Percentiles rank a stretch among this genome's conserved stretches.
Evolutionary conservation across 2,888 invertebrate genomes (phyloP).

Genomic region (Platerodrilus igneus): DNA sequence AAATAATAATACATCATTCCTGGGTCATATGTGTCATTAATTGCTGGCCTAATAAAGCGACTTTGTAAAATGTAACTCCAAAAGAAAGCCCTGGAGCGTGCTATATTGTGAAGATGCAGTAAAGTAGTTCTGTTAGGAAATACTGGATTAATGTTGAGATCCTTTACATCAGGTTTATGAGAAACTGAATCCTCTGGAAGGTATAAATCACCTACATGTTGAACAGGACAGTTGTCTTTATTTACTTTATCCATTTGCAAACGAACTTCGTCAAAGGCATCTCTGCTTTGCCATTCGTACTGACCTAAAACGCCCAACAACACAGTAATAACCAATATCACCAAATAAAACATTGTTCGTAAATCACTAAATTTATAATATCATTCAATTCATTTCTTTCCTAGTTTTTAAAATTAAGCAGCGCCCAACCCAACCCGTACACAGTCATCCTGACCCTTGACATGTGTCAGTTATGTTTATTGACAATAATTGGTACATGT

Average conservation of each 20-base stretch:
- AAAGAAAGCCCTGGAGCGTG: slow-evolving; percentile 91
- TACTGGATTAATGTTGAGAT: slow-evolving; percentile 89
- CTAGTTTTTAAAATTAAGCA: slow-evolving; percentile 4
- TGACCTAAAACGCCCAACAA: slow-evolving; percentile 61
- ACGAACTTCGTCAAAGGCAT: slow-evolving; percentile 85
- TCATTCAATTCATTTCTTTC: neutral
- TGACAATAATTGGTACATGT: too few species aligned
- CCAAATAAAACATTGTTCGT: too few species aligned
- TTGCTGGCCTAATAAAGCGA: slow-evolving; percentile 82
- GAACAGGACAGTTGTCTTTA: slow-evolving; percentile 84
- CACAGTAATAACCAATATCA: slow-evolving; percentile 28
- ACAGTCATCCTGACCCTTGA: too few species aligned
- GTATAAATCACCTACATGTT: slow-evolving; percentile 77
- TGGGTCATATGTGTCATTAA: slow-evolving; percentile 90
- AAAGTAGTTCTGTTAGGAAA: slow-evolving; percentile 92
- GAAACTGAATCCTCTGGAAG: slow-evolving; percentile 82
- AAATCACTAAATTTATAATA: slow-evolving; percentile 1
- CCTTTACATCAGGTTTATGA: slow-evolving; percentile 88
- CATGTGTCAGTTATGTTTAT: too few species aligned
- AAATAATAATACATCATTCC: slow-evolving; percentile 98
- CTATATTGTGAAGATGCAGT: slow-evolving; percentile 92
- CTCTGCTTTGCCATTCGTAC: slow-evolving; percentile 88
- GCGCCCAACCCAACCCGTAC: too few species aligned
- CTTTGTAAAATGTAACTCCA: slow-evolving; percentile 93
- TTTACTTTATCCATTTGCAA: slow-evolving; percentile 78